Conservation (phyloP, 2,888 invertebrate genomes). For the Microctonus brassicae region DNA sequence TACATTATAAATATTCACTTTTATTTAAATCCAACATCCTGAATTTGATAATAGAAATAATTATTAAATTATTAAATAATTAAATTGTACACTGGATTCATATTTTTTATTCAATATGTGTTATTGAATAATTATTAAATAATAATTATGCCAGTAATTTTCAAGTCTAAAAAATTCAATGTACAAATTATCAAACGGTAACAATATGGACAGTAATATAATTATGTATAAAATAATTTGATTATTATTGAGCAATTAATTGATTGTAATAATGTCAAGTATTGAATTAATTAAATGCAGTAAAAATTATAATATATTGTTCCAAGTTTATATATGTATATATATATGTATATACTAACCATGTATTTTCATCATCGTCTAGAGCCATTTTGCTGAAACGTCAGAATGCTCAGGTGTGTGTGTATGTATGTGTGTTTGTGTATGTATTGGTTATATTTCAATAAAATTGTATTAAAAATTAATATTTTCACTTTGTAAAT, state of each 20-base stretch:
- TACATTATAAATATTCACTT: no score
- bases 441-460: neutral
- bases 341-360: slow-evolving; percentile 69
- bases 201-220: slow-evolving; percentile 13
- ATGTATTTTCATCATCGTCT: slow-evolving; percentile 76
- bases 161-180: neutral
- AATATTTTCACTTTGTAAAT: neutral
- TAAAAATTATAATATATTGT: neutral
- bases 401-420: no score
- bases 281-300: slow-evolving; percentile 1
- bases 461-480: neutral
- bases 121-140: neutral
- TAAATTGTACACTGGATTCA: no score
- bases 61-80: no score
- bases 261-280: neutral
- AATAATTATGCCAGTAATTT: neutral
- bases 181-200: slow-evolving; percentile 31
- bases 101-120: no score
- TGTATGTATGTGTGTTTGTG: no score
- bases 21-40: no score
- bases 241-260: neutral
- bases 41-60: no score
- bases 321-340: neutral
- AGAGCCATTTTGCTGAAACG: slow-evolving; percentile 71
- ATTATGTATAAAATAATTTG: neutral